phyloP scores from a whole-genome alignment of 2,797 vertebrate species.

The Typhlichthys eigenmanni region DNA sequence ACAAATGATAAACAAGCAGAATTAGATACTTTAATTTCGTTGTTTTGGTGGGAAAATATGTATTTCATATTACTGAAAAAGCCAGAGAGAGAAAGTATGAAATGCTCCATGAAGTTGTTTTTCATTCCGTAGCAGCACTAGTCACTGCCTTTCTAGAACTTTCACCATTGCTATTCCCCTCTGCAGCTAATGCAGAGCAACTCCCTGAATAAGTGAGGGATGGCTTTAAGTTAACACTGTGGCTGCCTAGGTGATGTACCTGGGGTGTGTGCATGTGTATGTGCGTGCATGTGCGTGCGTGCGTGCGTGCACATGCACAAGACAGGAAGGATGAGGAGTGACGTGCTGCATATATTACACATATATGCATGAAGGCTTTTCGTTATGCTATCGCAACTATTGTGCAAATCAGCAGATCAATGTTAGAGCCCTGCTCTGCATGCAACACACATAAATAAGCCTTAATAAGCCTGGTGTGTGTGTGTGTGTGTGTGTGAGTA shows the following conservation, averaged over 20 bases:
- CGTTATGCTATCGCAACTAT: too few species aligned
- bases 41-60: conserved; percentile 14
- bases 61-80: conserved; percentile 14
- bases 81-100: conserved; percentile 23
- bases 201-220: conserved; percentile 3
- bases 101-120: conserved; percentile 31
- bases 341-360: too few species aligned
- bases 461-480: background rate
- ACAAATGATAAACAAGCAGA: background rate
- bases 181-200: background rate
- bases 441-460: too few species aligned
- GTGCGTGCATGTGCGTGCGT: background rate
- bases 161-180: conserved; percentile 12
- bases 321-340: too few species aligned
- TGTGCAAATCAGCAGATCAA: too few species aligned
- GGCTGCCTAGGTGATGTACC: too few species aligned
- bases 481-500: background rate
- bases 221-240: background rate
- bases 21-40: background rate
- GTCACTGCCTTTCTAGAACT: conserved; percentile 18
- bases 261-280: background rate
- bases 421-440: too few species aligned
- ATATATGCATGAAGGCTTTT: too few species aligned
- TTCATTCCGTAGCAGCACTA: conserved; percentile 10
- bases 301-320: background rate